Base-by-base conservation (phyloP, 2,888 invertebrate genomes). In the Hyppa rectilinea region DNA sequence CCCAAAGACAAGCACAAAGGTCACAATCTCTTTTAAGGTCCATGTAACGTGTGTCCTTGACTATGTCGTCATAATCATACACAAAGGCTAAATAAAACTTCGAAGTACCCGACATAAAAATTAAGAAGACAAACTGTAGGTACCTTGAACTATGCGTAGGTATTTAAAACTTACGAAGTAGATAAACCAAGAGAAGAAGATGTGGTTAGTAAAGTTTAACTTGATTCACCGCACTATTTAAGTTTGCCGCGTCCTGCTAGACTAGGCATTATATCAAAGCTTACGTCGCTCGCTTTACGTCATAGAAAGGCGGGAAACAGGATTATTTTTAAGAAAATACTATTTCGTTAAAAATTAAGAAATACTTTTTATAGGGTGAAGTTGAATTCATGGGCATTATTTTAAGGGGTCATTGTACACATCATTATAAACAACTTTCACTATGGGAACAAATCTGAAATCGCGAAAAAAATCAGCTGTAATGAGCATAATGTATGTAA, bases 141-240 rank as follows among this genome's bases (percentile, higher is more conserved):
- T 53, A 26, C 12, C 17, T 34, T 14, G 14, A 59, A 49, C 62
- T 64, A 56, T 50, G 55, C 55, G 62, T 75, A 17, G 10, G 49
- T 63, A 69, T 31, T 45, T 60, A 36, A 69, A 75, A 75, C 70
- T 64, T 50, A 38, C 31, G 31, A 45, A 69, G 49, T 55, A 75
- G 69, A 64, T 75, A 64, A 75, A 60, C 76, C 6, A 38, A 53
- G 63, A 64, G 40, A 75, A 70, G 75, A 55, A 49, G 60, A 70
- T 60, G 63, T 60, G 49, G 59, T 75, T 70, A 69, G 38, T 75
- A 60, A 60, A 69, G 69, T 45, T 60, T 20, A 64, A 70, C 55
- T 64, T 69, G 76, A 64, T 64, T 70, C 26, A 64, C 49, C 63
- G 20, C 59, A 70, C 59, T 64, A 40, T 70, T 75, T 63, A 75